A percentile compares a stretch with the other conserved stretches of the same genome.
Conservation (phyloP, 1,140 invertebrate genomes). For the Apis cerana region DNA sequence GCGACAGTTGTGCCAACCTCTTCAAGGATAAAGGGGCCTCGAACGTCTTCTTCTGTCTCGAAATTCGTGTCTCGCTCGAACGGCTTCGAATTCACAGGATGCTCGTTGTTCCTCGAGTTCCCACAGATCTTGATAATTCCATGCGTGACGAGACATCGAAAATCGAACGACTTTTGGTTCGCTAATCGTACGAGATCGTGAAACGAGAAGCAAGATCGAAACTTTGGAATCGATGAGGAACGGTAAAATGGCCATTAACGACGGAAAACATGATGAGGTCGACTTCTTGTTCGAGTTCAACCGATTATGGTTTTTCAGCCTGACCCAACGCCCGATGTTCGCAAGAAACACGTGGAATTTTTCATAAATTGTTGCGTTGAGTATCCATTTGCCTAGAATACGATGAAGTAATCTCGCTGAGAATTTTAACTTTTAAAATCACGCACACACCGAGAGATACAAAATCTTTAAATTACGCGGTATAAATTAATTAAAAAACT, state of each 20-base stretch:
- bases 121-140: slow-evolving; percentile 3
- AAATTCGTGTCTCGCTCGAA: slow-evolving; percentile 48
- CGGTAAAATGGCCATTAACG: slow-evolving; percentile 32
- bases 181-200: slow-evolving; percentile 25
- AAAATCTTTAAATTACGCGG: too few species aligned
- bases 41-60: neutral
- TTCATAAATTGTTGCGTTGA: neutral
- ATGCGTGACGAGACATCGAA: neutral
- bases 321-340: neutral
- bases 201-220: neutral
- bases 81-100: slow-evolving; percentile 15
- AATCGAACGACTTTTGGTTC: neutral
- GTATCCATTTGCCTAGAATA: neutral
- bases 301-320: slow-evolving; percentile 22
- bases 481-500: too few species aligned
- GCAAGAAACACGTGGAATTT: neutral
- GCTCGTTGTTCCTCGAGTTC: slow-evolving; percentile 10
- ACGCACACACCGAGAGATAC: too few species aligned
- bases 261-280: neutral
- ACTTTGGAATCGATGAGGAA: slow-evolving; percentile 14
- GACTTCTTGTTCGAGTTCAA: neutral
- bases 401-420: neutral
- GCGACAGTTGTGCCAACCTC: neutral
- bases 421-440: neutral
- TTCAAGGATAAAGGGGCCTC: neutral